Base-by-base conservation (phyloP, 2,113 vertebrate species). In the Tragelaphus strepsiceros region DNA sequence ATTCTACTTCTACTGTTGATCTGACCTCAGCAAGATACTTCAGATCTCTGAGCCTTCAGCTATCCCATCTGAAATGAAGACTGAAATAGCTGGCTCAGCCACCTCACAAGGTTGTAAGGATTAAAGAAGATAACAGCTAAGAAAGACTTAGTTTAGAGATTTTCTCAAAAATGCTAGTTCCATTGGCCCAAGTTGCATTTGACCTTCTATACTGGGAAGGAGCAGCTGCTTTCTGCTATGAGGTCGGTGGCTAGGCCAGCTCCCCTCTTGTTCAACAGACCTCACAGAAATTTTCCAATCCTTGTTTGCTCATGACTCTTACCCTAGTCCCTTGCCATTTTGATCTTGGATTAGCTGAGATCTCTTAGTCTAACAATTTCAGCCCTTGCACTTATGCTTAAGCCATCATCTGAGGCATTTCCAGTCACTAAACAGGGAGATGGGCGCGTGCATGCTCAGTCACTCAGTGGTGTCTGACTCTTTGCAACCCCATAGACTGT, bases 11-110 rank as follows among this genome's bases (percentile, higher is more conserved):
- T 95, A 26, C 49, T 59, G n/a, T 22, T 93, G 94, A 91, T 56
- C 35, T 86, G 64, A 97, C 32, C 94, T 95, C 92, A 59, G 58
- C 28, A 54, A 94, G 46, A 54, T 89, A 21, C 30, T 71, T 86
- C 26, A 61, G 82, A 32, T 71, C 56, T 78, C 83, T 91, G 82
- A 97, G 86, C 7, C 82, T 94, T 89, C 95, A 94, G 56, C 64
- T 80, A 82, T 81, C 24, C 67, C 39, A 64, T 93, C 67, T 96
- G 51, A 96, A 91, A 91, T 32, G 61, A 94, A 96, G 88, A 67
- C 64, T 71, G 43, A 10, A 49, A 61, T 82, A 39, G 43, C 96
- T 89, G 49, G 28, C 77, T 93, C 0, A 1, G 64, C 54, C 61
- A 88, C 28, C 35, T 92, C 24, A 32, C 82, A 91, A 56, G 3